Evolutionary conservation across 1,140 invertebrate genomes (phyloP), one percentile per base, ranked within the genome.

Genomic region (Papilio helenus): DNA sequence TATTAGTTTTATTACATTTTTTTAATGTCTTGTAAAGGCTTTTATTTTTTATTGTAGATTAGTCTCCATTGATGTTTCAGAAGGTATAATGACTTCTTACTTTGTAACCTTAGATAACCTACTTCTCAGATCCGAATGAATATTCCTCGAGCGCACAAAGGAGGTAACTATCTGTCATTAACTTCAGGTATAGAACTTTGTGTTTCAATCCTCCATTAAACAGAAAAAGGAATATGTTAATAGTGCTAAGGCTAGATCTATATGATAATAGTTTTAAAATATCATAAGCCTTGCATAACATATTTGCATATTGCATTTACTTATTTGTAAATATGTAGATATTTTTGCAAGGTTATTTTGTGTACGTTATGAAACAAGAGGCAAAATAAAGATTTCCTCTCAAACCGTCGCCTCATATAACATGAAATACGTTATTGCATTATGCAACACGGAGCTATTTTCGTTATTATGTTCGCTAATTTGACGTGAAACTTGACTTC

Each of bases 381-480:
- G 61, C 23, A 68, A 68, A 65, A 68, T 68, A 68, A 68, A 68
- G 23, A 68, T 68, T 68, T 29, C 3, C 61, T 16, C 61, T 10
- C 61, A 34, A 65, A 65, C 58, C 58, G 10, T 65, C 26, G 23
- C 14, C 23, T 65, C 61, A 29, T 65, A 34, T 12, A 61, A 61
- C 58, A 65, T 29, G 61, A 34, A 65, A 65, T 65, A 65, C 26
- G 61, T 68, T 68, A 68, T 34, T 68, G 61, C 61, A 68, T 29
- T 68, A 68, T 68, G 61, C 61, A 68, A 34, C 26, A 14, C 26
- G 9, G 61, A 68, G 61, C 61, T 68, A 68, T 68, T 68, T 68
- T 68, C 61, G 61, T 68, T 68, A 68, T 68, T 29, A 68, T 26
- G 61, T 29, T 29, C 61, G 1, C 9, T 68, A 68, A 68, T 68